phyloP scores from a whole-genome alignment of 2,888 invertebrate species.

The Parelbella ahira region DNA sequence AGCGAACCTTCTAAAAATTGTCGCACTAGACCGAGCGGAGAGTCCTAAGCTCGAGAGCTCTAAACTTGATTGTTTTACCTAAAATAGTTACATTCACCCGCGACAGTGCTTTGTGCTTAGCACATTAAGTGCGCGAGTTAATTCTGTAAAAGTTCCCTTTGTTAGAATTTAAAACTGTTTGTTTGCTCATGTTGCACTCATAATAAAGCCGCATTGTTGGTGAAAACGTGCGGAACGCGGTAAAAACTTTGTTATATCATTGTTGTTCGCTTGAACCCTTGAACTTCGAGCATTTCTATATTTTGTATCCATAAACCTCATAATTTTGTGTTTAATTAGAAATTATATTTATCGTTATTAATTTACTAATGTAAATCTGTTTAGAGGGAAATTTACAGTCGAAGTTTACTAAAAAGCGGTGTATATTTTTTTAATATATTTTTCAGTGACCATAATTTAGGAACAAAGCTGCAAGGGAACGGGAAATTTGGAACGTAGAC shows the following conservation, averaged over 20 bases:
- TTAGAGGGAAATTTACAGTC: too few relatives aligned
- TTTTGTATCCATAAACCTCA: slow-evolving; percentile 6
- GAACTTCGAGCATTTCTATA: slow-evolving; percentile 14
- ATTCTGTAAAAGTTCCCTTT: slow-evolving; percentile 6
- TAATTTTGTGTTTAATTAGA: too few relatives aligned
- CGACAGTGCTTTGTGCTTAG: too few relatives aligned
- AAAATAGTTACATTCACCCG: not conserved
- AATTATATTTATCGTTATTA: not conserved
- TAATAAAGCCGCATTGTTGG: slow-evolving; percentile 20
- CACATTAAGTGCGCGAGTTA: not conserved
- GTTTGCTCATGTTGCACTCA: slow-evolving; percentile 12
- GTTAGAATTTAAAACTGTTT: slow-evolving; percentile 5
- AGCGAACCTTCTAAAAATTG: slow-evolving; percentile 19
- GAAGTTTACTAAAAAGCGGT: too few relatives aligned
- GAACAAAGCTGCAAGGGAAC: too few relatives aligned
- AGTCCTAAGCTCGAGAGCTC: slow-evolving; percentile 5
- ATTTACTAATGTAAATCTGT: not conserved
- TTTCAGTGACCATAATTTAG: too few relatives aligned
- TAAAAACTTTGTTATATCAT: slow-evolving; percentile 21
- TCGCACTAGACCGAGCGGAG: slow-evolving; percentile 16
- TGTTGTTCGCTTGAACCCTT: slow-evolving; percentile 20
- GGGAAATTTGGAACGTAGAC: not conserved
- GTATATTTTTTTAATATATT: too few relatives aligned
- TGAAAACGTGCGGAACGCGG: slow-evolving; percentile 22
- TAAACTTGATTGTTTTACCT: slow-evolving; percentile 3